Base-by-base conservation (phyloP, 2,113 vertebrate species). In the Gnathonemus echidnorhynchus region DNA sequence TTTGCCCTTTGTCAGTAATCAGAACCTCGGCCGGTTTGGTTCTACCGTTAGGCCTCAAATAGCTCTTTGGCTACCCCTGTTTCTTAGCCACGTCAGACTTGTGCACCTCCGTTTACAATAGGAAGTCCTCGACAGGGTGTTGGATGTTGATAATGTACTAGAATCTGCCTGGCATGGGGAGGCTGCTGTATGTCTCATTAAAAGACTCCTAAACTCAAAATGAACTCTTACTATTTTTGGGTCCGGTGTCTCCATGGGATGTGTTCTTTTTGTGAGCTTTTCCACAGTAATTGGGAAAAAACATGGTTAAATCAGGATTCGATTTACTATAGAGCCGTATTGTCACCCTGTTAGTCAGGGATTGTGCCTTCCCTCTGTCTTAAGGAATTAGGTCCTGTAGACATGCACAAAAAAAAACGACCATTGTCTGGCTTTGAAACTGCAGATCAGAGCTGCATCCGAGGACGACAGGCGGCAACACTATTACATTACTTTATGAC, bases 141-240 rank as follows among this genome's bases (percentile, higher is more conserved):
- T 45, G 21, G 39, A 21, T 24, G 83, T 53, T 50, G 8, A 87
- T 35, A 53, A 3, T 19, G 31, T 35, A 17, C 50, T 39, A 87
- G 48, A 15, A 56, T 87, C 49, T 39, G 49, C 27, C 49, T 27
- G 15, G 86, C 48, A 87, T 39, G 49, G n/a, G 46, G 27, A 87
- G n/a, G 86, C n/a, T 19, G 86, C 27, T 50, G 24, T 87, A 56
- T 56, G 50, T 56, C 86, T 35, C 50, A 53, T 53, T 87, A 87
- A 87, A 50, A 27, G 86, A 31, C 27, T 49, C 27, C 86, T 87
- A 35, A 87, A 87, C 86, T 87, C 31, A 0, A 53, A 87, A 52
- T 53, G 86, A 53, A 53, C 86, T 56, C 50, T 27, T 24, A 53
- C 86, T 56, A 53, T 87, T 87, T 87, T 87, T 87, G 24, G 50